Conservation (phyloP, 2,113 vertebrate genomes). For the Rhabdomys dilectus region DNA sequence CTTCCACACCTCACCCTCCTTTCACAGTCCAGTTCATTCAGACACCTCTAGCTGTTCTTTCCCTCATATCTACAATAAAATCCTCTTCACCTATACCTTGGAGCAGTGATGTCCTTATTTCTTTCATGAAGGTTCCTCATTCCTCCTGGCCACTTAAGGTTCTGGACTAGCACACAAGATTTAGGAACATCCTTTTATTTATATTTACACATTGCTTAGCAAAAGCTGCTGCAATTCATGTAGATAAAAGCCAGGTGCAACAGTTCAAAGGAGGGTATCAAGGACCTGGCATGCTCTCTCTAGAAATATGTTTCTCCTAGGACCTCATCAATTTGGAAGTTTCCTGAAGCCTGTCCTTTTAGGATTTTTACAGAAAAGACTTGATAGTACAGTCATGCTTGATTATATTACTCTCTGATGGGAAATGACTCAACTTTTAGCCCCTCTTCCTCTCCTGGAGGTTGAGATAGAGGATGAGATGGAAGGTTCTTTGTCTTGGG, state of each 20-base stretch:
- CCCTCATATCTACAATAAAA: neutral
- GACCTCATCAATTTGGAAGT: neutral
- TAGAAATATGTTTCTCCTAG: neutral
- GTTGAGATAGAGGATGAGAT: rapidly evolving
- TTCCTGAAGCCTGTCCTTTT: neutral
- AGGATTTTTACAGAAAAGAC: neutral
- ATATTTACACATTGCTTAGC: neutral
- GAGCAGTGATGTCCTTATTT: neutral
- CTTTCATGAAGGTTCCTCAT: neutral
- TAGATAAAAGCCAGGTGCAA: neutral
- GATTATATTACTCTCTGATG: neutral
- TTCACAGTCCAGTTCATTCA: too few species aligned
- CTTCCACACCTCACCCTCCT: neutral
- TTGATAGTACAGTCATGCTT: neutral
- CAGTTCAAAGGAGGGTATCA: neutral
- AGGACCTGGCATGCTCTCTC: neutral
- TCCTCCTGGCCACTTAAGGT: neutral
- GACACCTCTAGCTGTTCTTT: neutral
- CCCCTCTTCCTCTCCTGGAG: neutral
- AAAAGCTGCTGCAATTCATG: neutral
- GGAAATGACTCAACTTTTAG: neutral
- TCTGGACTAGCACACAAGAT: neutral
- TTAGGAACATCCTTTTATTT: neutral
- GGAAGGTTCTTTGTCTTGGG: neutral
- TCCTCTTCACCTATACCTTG: neutral